Conservation (phyloP, 2,797 vertebrate genomes). For the Periophthalmus magnuspinnatus region DNA sequence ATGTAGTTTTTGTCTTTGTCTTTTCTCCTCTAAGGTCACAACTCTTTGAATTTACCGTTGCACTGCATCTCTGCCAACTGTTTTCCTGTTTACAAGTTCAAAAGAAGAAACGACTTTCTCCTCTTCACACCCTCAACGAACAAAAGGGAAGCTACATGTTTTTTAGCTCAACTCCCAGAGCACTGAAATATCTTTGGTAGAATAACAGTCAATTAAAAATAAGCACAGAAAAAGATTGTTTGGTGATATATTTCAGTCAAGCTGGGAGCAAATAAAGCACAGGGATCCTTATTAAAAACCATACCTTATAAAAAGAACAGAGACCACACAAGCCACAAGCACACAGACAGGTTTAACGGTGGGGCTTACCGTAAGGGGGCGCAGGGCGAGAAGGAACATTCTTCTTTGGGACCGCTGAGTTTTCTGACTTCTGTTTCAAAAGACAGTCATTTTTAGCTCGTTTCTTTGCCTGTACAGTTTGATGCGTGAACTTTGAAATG, state of each 20-base stretch:
- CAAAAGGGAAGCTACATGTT: constrained; percentile 33
- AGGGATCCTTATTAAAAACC: not conserved
- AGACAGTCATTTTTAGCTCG: constrained; percentile 18
- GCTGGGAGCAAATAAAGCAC: constrained; percentile 2
- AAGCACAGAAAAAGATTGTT: not conserved
- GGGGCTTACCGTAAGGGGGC: constrained; percentile 89
- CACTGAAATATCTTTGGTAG: constrained; percentile 19
- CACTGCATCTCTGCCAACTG: constrained; percentile 29
- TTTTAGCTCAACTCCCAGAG: constrained; percentile 9
- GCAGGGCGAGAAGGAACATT: constrained; percentile 88
- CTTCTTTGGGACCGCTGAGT: constrained; percentile 88
- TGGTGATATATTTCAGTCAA: constrained; percentile 2
- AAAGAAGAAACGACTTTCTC: constrained; percentile 43
- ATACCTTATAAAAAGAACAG: constrained; percentile 1
- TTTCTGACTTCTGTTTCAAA: constrained; percentile 84
- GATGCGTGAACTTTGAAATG: too few species aligned
- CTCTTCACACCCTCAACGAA: constrained; percentile 15
- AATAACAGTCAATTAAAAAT: constrained; percentile 20
- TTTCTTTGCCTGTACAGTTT: constrained; percentile 26
- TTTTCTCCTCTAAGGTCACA: not conserved
- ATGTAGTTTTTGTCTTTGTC: not conserved
- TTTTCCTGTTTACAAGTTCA: constrained; percentile 63
- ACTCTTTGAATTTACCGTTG: constrained; percentile 10
- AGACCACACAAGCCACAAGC: constrained; percentile 13
- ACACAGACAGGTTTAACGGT: constrained; percentile 10